A percentile compares a stretch with the other conserved stretches of the same genome.
These are phyloP conservation scores for Chunga burmeisteri DNA, from an alignment of 2,113 vertebrate genomes.

Conservation along the genomic window DNA sequence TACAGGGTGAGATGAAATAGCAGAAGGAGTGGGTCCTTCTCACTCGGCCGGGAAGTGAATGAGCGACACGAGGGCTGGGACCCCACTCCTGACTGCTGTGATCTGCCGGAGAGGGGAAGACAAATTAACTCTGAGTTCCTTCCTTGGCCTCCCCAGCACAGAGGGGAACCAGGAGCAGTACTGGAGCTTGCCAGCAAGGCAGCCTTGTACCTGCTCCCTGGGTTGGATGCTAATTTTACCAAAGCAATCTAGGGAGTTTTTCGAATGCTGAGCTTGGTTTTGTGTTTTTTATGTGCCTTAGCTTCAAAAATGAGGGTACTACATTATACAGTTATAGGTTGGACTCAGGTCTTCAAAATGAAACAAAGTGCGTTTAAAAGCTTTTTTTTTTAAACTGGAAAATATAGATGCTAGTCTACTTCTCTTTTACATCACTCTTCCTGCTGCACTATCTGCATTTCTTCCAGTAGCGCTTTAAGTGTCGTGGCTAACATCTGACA, in stretches of 20 bases:
- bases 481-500: not conserved
- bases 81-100: fast-evolving
- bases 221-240: not conserved
- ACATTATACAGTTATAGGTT: not conserved
- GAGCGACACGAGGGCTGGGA: not conserved
- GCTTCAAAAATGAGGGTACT: not conserved
- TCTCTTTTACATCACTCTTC: not conserved
- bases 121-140: not conserved
- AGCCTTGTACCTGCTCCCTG: not conserved
- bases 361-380: not conserved
- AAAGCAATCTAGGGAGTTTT: not conserved
- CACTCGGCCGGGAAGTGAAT: fast-evolving
- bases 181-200: not conserved
- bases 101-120: not conserved
- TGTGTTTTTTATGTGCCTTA: not conserved
- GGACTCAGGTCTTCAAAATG: not conserved
- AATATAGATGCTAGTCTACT: not conserved
- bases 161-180: fast-evolving
- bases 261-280: not conserved
- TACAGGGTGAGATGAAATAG: not conserved
- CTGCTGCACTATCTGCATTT: not conserved
- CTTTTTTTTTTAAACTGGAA: not conserved
- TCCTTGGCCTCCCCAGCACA: not conserved
- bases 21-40: not conserved
- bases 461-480: not conserved